Conservation (phyloP, 2,888 invertebrate genomes). For the Eupithecia subumbrata region DNA sequence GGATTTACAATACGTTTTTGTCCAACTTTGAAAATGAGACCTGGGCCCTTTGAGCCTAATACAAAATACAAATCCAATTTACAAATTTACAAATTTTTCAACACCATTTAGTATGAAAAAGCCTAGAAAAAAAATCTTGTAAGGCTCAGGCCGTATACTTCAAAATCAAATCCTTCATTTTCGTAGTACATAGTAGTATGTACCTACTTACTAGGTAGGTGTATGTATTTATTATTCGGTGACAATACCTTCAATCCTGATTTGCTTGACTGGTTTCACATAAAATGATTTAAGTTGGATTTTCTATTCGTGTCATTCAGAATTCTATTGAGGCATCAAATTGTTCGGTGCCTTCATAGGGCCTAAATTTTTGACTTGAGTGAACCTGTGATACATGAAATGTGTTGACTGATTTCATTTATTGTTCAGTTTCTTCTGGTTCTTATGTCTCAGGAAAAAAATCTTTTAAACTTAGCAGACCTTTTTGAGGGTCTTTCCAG, state of each 20-base stretch:
- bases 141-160: no score
- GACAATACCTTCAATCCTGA: neutral
- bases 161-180: no score
- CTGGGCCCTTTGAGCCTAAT: no score
- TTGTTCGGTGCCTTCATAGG: neutral
- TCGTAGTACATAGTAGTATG: no score
- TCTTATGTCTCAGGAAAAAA: neutral
- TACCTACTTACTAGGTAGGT: no score
- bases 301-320: neutral
- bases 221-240: neutral
- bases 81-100: no score
- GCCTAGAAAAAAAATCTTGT: no score
- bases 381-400: neutral
- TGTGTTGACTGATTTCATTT: neutral
- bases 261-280: slow-evolving; percentile 1
- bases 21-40: no score
- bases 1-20: no score
- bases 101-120: no score
- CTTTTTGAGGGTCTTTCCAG: neutral
- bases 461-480: neutral
- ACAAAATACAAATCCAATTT: no score
- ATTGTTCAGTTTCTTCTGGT: neutral
- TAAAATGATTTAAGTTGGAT: neutral
- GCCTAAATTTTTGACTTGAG: neutral
- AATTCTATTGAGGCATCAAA: neutral